phyloP scores from a whole-genome alignment of 35 echinoderm and acorn worm species.

The Apostichopus parvimensis region DNA sequence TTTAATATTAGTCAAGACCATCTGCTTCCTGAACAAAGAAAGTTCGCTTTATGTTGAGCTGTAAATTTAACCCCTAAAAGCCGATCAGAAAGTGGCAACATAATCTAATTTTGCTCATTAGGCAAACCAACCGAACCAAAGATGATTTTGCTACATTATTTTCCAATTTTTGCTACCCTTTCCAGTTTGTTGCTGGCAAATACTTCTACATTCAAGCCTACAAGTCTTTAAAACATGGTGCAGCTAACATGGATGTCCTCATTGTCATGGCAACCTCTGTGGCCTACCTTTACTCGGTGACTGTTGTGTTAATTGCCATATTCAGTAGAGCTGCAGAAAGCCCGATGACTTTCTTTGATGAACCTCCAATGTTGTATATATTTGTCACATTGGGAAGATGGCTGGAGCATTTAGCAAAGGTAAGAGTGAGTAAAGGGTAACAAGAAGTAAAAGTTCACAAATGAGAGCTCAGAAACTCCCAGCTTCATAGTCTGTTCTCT shows the following conservation, averaged over 20 bases:
- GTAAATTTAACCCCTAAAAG: too few relatives aligned
- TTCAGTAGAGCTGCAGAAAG: conserved; percentile 58
- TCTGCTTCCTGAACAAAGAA: too few relatives aligned
- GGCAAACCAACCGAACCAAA: too few relatives aligned
- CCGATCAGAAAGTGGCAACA: too few relatives aligned
- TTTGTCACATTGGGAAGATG: conserved; percentile 97
- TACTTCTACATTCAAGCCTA: conserved; percentile 99
- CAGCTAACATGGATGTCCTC: conserved; percentile 97
- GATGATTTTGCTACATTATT: neutral
- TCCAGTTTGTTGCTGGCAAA: conserved; percentile 84
- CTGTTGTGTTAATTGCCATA: conserved; percentile 80
- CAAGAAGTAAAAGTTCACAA: too few relatives aligned
- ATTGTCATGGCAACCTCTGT: conserved; percentile 93
- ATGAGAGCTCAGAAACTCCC: too few relatives aligned
- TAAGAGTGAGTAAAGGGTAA: neutral
- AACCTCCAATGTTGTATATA: conserved; percentile 95
- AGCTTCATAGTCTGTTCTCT: neutral
- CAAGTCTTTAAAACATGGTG: conserved; percentile 92
- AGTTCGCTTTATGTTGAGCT: too few relatives aligned
- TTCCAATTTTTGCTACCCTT: neutral
- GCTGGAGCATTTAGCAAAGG: conserved; percentile 97
- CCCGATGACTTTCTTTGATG: conserved; percentile 99
- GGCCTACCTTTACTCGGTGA: conserved; percentile 87
- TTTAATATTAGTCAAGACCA: too few relatives aligned
- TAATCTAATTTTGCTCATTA: too few relatives aligned